Conservation (phyloP, 2,888 invertebrate species). For the Sthenelais limicola region DNA sequence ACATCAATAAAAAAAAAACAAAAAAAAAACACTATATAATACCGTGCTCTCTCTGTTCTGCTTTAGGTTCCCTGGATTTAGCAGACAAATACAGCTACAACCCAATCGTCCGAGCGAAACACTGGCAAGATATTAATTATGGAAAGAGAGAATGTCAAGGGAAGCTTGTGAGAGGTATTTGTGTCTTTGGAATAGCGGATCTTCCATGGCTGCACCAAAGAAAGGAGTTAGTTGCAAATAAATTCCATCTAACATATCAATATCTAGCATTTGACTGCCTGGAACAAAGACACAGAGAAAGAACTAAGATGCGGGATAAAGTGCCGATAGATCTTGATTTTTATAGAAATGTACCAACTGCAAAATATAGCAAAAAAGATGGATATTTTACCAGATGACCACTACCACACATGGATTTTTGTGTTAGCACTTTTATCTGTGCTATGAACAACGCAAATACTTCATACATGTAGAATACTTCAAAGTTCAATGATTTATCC, state of each 20-base stretch:
- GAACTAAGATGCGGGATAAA: constrained; percentile 48
- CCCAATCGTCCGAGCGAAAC: constrained; percentile 51
- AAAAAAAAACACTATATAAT: background rate
- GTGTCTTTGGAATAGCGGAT: constrained; percentile 62
- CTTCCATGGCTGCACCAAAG: constrained; percentile 55
- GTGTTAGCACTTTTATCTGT: no score
- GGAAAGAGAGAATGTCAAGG: constrained; percentile 57
- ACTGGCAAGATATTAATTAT: constrained; percentile 51
- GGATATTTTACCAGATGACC: constrained; percentile 37
- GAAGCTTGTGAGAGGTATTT: constrained; percentile 62
- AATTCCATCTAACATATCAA: constrained; percentile 62
- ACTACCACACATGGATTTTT: background rate
- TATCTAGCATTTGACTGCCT: constrained; percentile 64
- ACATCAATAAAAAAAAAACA: background rate
- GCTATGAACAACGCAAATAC: no score
- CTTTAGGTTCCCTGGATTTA: constrained; percentile 50
- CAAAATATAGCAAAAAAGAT: constrained; percentile 51
- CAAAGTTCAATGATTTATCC: no score
- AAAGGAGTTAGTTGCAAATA: constrained; percentile 65
- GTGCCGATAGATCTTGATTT: constrained; percentile 43
- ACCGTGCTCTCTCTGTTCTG: background rate
- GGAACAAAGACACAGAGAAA: constrained; percentile 62
- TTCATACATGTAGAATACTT: no score
- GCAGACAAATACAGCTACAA: constrained; percentile 50
- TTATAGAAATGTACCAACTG: constrained; percentile 52